A percentile compares a stretch with the other conserved stretches of the same genome.
Evolutionary conservation across 2,888 invertebrate species (phyloP).

Genomic region (Raillietiella orientalis): DNA sequence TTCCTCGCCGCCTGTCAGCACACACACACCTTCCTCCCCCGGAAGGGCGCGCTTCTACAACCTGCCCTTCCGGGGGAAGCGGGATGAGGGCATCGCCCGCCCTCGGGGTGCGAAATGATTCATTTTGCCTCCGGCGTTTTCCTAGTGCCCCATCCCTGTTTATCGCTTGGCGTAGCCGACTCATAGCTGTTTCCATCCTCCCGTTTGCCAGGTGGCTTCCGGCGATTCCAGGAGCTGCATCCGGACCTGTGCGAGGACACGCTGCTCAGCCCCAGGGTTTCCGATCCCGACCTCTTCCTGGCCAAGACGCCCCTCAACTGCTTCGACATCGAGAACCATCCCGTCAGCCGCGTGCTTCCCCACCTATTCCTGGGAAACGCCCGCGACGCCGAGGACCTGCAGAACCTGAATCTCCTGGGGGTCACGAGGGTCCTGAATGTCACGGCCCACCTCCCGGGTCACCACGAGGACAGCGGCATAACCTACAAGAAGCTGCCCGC

Average conservation of each 20-base stretch:
- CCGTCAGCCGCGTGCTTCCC: slow-evolving; percentile 40
- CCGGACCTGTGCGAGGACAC: slow-evolving; percentile 36
- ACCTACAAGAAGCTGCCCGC: slow-evolving; percentile 45
- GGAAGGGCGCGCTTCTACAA: no score
- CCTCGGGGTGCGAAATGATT: no score
- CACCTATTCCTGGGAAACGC: slow-evolving; percentile 52
- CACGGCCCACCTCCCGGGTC: slow-evolving; percentile 36
- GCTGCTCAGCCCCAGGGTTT: slow-evolving; percentile 15
- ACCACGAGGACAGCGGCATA: slow-evolving; percentile 28
- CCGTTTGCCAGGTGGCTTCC: slow-evolving; percentile 12
- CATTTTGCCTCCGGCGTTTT: no score
- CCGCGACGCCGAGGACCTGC: slow-evolving; percentile 36
- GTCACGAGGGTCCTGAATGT: slow-evolving; percentile 48
- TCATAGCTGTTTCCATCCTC: no score
- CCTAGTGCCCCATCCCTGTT: no score
- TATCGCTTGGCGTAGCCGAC: no score
- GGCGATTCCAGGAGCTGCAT: slow-evolving; percentile 15
- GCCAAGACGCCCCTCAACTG: slow-evolving; percentile 5
- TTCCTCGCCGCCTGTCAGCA: no score
- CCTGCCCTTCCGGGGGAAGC: no score
- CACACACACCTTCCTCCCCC: no score
- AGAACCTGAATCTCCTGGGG: slow-evolving; percentile 23
- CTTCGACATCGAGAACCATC: slow-evolving; percentile 25
- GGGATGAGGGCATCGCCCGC: no score
- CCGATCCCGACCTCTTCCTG: slow-evolving; percentile 6